phyloP scores from a whole-genome alignment of 2,888 invertebrate genomes.

The Lottia scabra region DNA sequence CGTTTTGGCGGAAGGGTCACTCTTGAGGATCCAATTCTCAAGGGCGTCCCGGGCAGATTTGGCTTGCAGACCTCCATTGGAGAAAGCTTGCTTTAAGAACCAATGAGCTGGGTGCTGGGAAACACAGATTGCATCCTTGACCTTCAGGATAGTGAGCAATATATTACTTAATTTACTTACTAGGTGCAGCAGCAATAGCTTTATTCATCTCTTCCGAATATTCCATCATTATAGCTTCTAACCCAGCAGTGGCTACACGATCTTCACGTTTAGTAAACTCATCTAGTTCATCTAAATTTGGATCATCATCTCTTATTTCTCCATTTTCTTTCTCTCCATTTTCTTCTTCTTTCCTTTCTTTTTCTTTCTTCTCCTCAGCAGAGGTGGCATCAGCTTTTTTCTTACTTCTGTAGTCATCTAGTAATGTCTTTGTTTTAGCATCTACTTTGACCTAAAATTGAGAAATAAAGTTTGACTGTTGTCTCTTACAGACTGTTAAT shows the following conservation, averaged over 20 bases:
- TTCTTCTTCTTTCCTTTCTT: constrained; percentile 46
- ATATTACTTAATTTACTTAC: no score
- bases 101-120: no score
- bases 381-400: constrained; percentile 39
- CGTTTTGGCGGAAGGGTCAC: no score
- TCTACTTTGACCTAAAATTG: constrained; percentile 81
- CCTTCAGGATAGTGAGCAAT: no score
- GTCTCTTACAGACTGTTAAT: no score
- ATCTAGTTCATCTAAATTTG: constrained; percentile 73
- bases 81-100: no score
- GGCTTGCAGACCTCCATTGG: no score
- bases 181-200: constrained; percentile 35
- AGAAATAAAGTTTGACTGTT: background rate
- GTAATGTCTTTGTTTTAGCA: constrained; percentile 93
- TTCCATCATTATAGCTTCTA: constrained; percentile 85
- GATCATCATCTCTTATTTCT: constrained; percentile 39
- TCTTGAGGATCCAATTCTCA: no score
- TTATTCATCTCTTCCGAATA: constrained; percentile 73
- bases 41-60: no score
- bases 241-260: constrained; percentile 80
- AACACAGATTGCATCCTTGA: no score
- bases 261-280: constrained; percentile 73
- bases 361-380: constrained; percentile 46
- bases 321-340: constrained; percentile 43
- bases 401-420: constrained; percentile 86